Percentiles rank a stretch among this genome's conserved stretches.
These are phyloP conservation scores for Torymus auratus DNA, from an alignment of 2,888 invertebrate genomes.

Conservation along the genomic window DNA sequence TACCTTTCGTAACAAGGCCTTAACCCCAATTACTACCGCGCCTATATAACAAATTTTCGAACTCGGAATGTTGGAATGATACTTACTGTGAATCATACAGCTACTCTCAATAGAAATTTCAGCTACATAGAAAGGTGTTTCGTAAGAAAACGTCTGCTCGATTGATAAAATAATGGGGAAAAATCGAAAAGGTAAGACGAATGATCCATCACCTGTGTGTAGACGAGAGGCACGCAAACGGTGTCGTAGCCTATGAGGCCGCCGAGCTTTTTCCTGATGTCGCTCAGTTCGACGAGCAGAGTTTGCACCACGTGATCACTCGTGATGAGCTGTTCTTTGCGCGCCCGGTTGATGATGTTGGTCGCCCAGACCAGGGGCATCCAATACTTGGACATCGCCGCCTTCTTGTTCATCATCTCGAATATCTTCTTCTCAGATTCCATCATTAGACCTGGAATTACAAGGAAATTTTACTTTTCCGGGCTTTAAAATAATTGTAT, in stretches of 20 bases:
- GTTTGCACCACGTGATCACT: conserved; percentile 96
- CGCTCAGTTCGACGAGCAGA: conserved; percentile 91
- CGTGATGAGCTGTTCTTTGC: conserved; percentile 89
- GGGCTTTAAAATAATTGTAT: too few relatives aligned
- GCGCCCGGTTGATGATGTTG: conserved; percentile 91
- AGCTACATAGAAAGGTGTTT: too few relatives aligned
- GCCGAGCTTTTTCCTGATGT: conserved; percentile 89
- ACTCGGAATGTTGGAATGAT: too few relatives aligned
- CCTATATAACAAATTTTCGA: too few relatives aligned
- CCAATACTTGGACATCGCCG: conserved; percentile 95
- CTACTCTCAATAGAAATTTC: too few relatives aligned
- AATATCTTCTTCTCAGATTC: conserved; percentile 94
- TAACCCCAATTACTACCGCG: too few relatives aligned
- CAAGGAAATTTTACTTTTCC: too few relatives aligned
- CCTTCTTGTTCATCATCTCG: conserved; percentile 92
- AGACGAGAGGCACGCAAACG: conserved; percentile 93
- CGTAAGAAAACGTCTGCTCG: too few relatives aligned
- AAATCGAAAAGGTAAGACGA: conserved; percentile 4
- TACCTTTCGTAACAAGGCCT: too few relatives aligned
- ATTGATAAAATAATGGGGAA: neutral
- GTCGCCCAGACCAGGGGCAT: conserved; percentile 96
- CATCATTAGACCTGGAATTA: conserved; percentile 86
- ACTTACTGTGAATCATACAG: too few relatives aligned
- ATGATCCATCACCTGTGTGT: conserved; percentile 85
- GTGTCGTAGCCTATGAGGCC: conserved; percentile 93